Base-by-base conservation (phyloP, 2,113 vertebrate species). In the Aptenodytes forsteri region DNA sequence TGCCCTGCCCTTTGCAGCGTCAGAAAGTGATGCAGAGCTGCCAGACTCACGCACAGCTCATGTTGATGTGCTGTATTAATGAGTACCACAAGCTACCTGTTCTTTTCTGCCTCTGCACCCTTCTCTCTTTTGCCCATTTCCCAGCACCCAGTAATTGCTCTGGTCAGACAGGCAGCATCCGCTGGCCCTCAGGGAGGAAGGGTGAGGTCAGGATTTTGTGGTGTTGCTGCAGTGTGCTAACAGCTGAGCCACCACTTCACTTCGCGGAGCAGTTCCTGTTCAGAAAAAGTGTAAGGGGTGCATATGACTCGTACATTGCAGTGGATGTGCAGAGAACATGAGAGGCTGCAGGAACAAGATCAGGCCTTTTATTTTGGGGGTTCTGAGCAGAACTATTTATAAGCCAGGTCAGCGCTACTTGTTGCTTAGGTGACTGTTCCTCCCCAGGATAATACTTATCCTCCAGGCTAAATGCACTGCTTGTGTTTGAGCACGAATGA, bases 351-450 rank as follows among this genome's bases (percentile, higher is more conserved):
- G 95, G 69, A 96, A 83, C 7, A 1, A 65, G 56, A 56, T 66
- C 86, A 87, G 54, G 32, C 50, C 65, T 95, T 91, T 94, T 83
- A 76, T 85, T 96, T 47, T 69, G 54, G 62, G 80, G 78, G 49
- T 59, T 85, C 71, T 77, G 78, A 50, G 67, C 58, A 47, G 69
- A 36, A 90, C 49, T 87, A 55, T 93, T 92, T 83, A 58, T 87
- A 90, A 95, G 40, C 38, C 70, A 52, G 78, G 84, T 67, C 81
- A 69, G 66, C 3, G 1, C 29, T 30, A 50, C 29, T 65, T 85
- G 62, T 59, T 72, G 66, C 58, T 87, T 56, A 29, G 52, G 54
- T 36, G 62, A 23, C 71, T 84, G 21, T 76, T 61, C 38, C 29
- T 85, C 29, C 61, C 40, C 32, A 38, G 87, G 66, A 7, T 82